These are phyloP conservation scores for Neotragus moschatus DNA, from an alignment of 2,113 vertebrate genomes.

Conservation along the genomic window DNA sequence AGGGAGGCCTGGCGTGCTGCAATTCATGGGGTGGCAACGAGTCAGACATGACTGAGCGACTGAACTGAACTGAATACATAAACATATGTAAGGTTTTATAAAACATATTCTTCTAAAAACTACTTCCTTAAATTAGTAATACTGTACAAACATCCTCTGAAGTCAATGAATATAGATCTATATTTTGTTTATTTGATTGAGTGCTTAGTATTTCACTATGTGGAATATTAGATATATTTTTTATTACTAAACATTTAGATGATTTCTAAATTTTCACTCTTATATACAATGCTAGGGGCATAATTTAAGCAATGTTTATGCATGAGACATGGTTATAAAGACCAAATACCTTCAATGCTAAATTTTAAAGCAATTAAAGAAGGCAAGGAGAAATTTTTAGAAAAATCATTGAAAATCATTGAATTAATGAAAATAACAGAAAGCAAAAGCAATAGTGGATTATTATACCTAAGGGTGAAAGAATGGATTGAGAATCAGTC, in stretches of 20 bases:
- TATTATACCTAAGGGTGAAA: not conserved
- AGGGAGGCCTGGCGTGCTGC: too few species aligned
- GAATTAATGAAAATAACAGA: not conserved
- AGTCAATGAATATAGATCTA: not conserved
- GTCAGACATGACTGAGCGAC: accelerated
- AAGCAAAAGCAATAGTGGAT: not conserved
- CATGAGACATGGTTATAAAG: not conserved
- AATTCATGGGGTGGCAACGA: accelerated
- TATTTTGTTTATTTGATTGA: not conserved
- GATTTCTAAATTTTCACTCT: slow-evolving; percentile 4
- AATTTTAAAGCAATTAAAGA: not conserved
- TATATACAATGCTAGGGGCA: not conserved
- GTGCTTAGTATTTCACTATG: not conserved
- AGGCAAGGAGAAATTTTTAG: not conserved
- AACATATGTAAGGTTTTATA: not conserved
- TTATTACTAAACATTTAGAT: not conserved
- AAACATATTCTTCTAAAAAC: not conserved
- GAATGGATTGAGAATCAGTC: not conserved
- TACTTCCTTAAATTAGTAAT: not conserved
- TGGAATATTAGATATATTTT: not conserved
- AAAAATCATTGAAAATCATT: not conserved
- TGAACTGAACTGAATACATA: not conserved
- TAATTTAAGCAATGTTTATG: not conserved
- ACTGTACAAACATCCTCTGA: not conserved
- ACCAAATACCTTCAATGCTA: not conserved